phyloP scores from a whole-genome alignment of 2,797 vertebrate species.

The Gymnoscopelus microlampas region DNA sequence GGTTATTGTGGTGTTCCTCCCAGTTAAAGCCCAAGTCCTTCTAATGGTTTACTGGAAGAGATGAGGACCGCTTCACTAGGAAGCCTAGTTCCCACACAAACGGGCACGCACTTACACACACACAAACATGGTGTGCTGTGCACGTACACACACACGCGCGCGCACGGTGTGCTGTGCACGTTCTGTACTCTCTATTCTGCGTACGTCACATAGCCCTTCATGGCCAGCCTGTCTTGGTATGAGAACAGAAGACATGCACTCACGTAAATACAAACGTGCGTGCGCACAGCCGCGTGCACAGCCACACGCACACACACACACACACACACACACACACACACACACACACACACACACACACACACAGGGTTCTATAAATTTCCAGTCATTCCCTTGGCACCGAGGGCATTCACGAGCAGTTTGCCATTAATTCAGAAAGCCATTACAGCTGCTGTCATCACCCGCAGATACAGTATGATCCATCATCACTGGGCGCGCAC shows the following conservation, averaged over 20 bases:
- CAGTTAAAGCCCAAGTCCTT: not conserved
- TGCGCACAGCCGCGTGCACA: constrained; percentile 18
- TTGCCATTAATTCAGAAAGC: constrained; percentile 52
- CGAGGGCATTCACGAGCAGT: constrained; percentile 48
- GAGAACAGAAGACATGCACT: not conserved
- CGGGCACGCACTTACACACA: constrained; percentile 21
- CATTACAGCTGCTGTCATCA: constrained; percentile 57
- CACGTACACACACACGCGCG: constrained; percentile 5
- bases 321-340: no score
- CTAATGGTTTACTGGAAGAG: constrained; percentile 57
- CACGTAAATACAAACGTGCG: constrained; percentile 17
- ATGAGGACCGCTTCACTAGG: constrained; percentile 28
- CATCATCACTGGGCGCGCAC: constrained; percentile 7
- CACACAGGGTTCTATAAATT: not conserved
- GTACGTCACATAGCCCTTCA: constrained; percentile 55
- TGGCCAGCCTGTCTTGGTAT: constrained; percentile 41
- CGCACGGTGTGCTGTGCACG: not conserved
- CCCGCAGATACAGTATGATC: constrained; percentile 13
- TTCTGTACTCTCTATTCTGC: constrained; percentile 7
- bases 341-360: constrained; percentile 3
- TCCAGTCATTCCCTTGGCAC: constrained; percentile 63
- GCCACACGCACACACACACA: not conserved
- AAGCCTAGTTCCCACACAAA: constrained; percentile 21
- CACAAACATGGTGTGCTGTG: not conserved
- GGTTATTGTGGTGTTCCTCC: no score